phyloP scores from a whole-genome alignment of 1,140 invertebrate species.

The Trichonephila clavata region DNA sequence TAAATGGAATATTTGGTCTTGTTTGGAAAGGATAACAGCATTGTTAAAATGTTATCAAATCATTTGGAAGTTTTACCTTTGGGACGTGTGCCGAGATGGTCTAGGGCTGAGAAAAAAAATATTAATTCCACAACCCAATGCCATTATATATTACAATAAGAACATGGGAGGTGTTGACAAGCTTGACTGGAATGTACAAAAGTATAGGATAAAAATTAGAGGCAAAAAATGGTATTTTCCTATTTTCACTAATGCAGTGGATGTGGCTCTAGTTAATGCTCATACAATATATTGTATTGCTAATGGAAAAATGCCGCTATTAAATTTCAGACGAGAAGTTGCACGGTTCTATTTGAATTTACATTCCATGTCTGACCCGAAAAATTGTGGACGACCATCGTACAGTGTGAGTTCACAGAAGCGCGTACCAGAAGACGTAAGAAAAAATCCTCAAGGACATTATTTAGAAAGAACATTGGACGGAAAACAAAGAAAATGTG shows the following conservation, averaged over 20 bases:
- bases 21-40: too few species aligned
- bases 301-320: conserved; percentile 61
- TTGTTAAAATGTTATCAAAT: conserved; percentile 62
- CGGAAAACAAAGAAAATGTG: conserved; percentile 61
- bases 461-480: conserved; percentile 62
- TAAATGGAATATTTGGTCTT: too few species aligned
- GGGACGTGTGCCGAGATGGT: conserved; percentile 55
- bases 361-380: conserved; percentile 58
- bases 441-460: conserved; percentile 61
- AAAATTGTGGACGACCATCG: conserved; percentile 59
- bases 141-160: conserved; percentile 24
- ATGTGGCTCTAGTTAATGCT: conserved; percentile 61
- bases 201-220: conserved; percentile 61
- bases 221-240: conserved; percentile 59
- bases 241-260: conserved; percentile 61
- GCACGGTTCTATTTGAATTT: conserved; percentile 61
- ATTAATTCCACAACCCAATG: conserved; percentile 58
- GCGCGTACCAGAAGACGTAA: conserved; percentile 60
- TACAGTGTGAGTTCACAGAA: conserved; percentile 59
- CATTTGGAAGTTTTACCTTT: conserved; percentile 61
- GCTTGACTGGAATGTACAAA: conserved; percentile 56
- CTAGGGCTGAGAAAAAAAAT: conserved; percentile 56
- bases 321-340: conserved; percentile 60
- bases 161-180: conserved; percentile 33
- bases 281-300: conserved; percentile 62